Percentiles rank a stretch among this genome's conserved stretches.
These are phyloP conservation scores for Rhogogaster chlorosoma DNA, from an alignment of 2,888 invertebrate genomes.

Conservation along the genomic window DNA sequence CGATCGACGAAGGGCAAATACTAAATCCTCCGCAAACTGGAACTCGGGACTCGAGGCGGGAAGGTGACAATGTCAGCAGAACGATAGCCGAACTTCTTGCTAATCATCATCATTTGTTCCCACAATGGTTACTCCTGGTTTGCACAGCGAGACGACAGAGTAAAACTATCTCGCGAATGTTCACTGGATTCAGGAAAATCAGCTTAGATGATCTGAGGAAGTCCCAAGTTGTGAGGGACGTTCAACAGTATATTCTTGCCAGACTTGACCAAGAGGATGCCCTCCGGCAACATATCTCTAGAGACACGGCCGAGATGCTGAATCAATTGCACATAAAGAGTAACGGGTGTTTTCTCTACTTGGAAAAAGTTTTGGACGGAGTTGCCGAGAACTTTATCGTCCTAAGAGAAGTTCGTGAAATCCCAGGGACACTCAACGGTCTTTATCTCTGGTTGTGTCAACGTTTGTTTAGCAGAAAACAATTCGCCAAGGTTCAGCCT, in stretches of 20 bases:
- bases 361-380: conserved; percentile 93
- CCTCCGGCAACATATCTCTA: conserved; percentile 92
- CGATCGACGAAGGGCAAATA: conserved; percentile 89
- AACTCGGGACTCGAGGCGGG: conserved; percentile 78
- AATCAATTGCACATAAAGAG: conserved; percentile 98
- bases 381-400: conserved; percentile 96
- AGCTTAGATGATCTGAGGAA: conserved; percentile 94
- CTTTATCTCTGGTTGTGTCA: conserved; percentile 97
- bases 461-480: conserved; percentile 92
- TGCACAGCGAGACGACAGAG: conserved; percentile 93
- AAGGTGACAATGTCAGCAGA: conserved; percentile 77
- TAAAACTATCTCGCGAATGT: conserved; percentile 90
- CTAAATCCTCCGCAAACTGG: conserved; percentile 76
- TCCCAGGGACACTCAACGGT: conserved; percentile 97
- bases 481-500: conserved; percentile 91
- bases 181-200: conserved; percentile 94
- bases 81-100: conserved; percentile 92
- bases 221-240: conserved; percentile 94
- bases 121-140: conserved; percentile 95
- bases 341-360: conserved; percentile 93
- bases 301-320: conserved; percentile 95
- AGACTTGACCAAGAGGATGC: conserved; percentile 94
- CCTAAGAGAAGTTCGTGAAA: conserved; percentile 93
- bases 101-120: conserved; percentile 93
- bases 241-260: conserved; percentile 96